These are phyloP conservation scores for Drosophila robusta DNA, from an alignment of 2,888 invertebrate genomes.

Conservation along the genomic window DNA sequence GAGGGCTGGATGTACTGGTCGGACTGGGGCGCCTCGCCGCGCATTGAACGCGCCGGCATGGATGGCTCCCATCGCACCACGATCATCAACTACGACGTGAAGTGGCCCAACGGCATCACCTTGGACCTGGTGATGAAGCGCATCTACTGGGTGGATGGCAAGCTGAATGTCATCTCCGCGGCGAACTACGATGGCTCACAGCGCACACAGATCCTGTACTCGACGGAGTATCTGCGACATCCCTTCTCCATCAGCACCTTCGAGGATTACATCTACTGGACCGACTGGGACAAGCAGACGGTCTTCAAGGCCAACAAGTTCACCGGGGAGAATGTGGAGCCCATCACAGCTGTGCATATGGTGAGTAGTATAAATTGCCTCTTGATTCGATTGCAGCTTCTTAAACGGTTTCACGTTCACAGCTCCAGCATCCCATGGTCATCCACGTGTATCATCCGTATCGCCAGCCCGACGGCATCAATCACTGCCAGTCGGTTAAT, in stretches of 20 bases:
- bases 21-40: slow-evolving; percentile 97
- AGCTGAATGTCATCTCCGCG: slow-evolving; percentile 94
- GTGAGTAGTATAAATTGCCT: too few relatives aligned
- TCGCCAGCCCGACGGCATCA: slow-evolving; percentile 95
- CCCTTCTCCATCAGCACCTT: slow-evolving; percentile 99
- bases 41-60: slow-evolving; percentile 98
- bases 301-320: slow-evolving; percentile 97
- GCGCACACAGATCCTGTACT: slow-evolving; percentile 91
- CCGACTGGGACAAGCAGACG: slow-evolving; percentile 98
- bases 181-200: slow-evolving; percentile 94
- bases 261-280: slow-evolving; percentile 99
- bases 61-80: slow-evolving; percentile 95
- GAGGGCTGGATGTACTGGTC: slow-evolving; percentile 99
- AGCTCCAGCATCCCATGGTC: slow-evolving; percentile 96
- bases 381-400: too few relatives aligned
- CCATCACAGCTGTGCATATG: slow-evolving; percentile 92
- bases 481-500: slow-evolving; percentile 96
- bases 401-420: too few relatives aligned
- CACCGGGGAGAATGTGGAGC: slow-evolving; percentile 91
- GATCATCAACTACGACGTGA: slow-evolving; percentile 94
- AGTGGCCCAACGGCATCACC: slow-evolving; percentile 98
- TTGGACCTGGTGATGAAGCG: slow-evolving; percentile 95
- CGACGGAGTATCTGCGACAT: slow-evolving; percentile 92
- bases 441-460: slow-evolving; percentile 98
- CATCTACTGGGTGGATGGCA: slow-evolving; percentile 99